Evolutionary conservation across 2,797 vertebrate genomes (phyloP).

Genomic region (Ptychobarbus kaznakovi): DNA sequence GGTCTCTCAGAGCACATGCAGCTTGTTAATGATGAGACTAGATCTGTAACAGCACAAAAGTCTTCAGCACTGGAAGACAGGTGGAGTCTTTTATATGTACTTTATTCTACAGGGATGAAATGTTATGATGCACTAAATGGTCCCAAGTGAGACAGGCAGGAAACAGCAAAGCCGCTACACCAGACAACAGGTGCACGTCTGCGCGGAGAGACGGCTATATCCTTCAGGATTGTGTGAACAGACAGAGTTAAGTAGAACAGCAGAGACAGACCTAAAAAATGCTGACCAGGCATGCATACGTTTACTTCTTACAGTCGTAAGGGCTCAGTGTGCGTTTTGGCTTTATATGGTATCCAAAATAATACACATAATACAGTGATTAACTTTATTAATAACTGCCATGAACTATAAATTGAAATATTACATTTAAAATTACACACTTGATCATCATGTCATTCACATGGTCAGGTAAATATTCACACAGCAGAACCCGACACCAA

Average conservation of each 20-base stretch:
- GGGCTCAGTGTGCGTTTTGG: not conserved
- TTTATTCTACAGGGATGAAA: slow-evolving; percentile 40
- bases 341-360: not conserved
- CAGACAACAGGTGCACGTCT: slow-evolving; percentile 57
- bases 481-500: not conserved
- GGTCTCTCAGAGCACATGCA: slow-evolving; percentile 41
- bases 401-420: not conserved
- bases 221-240: slow-evolving; percentile 42
- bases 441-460: not conserved
- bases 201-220: slow-evolving; percentile 40
- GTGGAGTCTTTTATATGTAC: slow-evolving; percentile 50
- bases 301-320: slow-evolving; percentile 10
- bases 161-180: slow-evolving; percentile 40
- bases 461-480: not conserved
- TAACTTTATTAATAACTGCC: not conserved
- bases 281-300: slow-evolving; percentile 41
- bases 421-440: not conserved
- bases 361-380: not conserved
- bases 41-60: not conserved
- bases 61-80: slow-evolving; percentile 46
- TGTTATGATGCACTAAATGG: slow-evolving; percentile 41
- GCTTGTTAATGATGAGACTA: slow-evolving; percentile 50
- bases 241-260: slow-evolving; percentile 47
- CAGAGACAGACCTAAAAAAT: slow-evolving; percentile 43
- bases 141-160: slow-evolving; percentile 42